Evolutionary conservation across 2,888 invertebrate species (phyloP).

Genomic region (Rhyacophila evoluta): DNA sequence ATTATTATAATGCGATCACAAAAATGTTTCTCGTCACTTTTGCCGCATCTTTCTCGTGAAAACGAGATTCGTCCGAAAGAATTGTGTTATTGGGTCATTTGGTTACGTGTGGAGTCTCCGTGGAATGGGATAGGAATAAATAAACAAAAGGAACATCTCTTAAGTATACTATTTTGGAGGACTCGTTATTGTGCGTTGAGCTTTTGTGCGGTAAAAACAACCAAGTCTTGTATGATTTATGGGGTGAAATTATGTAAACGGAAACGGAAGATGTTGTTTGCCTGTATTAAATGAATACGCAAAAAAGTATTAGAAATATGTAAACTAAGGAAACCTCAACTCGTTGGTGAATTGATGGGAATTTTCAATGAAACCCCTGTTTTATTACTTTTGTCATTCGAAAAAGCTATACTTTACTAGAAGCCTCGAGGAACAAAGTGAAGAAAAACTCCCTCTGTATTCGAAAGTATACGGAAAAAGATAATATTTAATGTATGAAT

Average conservation of each 20-base stretch:
- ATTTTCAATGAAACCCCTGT: too few relatives aligned
- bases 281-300: too few relatives aligned
- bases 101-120: slow-evolving; percentile 28
- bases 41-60: not conserved
- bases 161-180: not conserved
- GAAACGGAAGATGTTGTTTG: not conserved
- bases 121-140: slow-evolving; percentile 14
- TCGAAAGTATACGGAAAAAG: too few relatives aligned
- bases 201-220: slow-evolving; percentile 6
- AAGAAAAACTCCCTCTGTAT: too few relatives aligned
- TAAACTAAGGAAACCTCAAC: too few relatives aligned
- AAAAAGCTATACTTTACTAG: too few relatives aligned
- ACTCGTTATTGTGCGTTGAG: slow-evolving; percentile 2
- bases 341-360: too few relatives aligned
- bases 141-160: not conserved
- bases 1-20: not conserved
- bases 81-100: slow-evolving; percentile 44
- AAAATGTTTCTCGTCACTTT: not conserved
- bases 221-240: not conserved
- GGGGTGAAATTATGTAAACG: not conserved
- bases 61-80: slow-evolving; percentile 33
- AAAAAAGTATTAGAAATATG: not conserved
- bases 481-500: too few relatives aligned
- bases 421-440: too few relatives aligned
- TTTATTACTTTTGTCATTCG: too few relatives aligned